Conservation (phyloP, 2,113 vertebrate species). For the Lophius piscatorius region DNA sequence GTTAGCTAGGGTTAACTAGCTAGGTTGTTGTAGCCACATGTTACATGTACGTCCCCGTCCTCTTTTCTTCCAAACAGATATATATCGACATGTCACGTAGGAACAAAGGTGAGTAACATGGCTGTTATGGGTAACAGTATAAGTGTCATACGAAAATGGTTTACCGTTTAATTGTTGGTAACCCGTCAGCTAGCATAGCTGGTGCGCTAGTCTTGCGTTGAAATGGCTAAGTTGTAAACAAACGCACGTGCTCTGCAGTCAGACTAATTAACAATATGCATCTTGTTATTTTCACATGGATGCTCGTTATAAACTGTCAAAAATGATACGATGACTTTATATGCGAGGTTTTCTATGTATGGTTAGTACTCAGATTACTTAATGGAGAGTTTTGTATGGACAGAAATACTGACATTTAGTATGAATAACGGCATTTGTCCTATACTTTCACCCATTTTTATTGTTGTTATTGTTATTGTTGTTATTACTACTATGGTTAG, state of each 20-base stretch:
- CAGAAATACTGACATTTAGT: no score
- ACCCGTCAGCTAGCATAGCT: background rate
- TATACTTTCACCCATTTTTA: no score
- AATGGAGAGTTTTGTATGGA: no score
- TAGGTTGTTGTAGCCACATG: background rate
- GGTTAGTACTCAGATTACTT: no score
- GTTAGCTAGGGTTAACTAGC: background rate
- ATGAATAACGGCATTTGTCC: no score
- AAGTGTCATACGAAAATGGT: accelerated
- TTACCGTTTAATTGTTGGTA: background rate
- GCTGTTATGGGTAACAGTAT: accelerated
- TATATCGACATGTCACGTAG: slow-evolving; percentile 58
- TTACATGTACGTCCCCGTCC: background rate
- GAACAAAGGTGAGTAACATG: slow-evolving; percentile 63
- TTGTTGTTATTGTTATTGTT: no score
- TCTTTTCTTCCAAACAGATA: background rate
- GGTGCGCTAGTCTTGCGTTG: slow-evolving; percentile 19
- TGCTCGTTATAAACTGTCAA: no score
- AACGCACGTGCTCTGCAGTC: slow-evolving; percentile 47
- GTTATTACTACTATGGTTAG: no score
- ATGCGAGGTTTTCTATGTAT: no score
- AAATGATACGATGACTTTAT: no score
- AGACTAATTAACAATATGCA: no score
- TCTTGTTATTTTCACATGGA: no score
- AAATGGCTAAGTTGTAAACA: slow-evolving; percentile 72